phyloP scores from a whole-genome alignment of 2,797 vertebrate species.

The Picus viridis region DNA sequence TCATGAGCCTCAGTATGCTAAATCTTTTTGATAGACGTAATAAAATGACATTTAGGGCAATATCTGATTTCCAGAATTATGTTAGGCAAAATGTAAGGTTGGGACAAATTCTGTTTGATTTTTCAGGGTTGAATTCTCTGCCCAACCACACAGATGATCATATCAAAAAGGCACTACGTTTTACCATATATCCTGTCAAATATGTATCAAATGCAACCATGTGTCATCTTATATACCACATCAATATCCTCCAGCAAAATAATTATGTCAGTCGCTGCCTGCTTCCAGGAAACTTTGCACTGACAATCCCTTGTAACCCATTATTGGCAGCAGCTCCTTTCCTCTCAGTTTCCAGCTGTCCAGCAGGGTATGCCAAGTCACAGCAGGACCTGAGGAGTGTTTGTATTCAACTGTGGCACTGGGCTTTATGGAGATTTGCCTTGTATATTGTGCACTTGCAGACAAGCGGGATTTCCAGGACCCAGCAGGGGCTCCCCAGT shows the following conservation, averaged over 20 bases:
- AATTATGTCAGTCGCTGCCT: conserved; percentile 61
- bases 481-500: conserved; percentile 85
- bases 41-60: conserved; percentile 74
- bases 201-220: background rate
- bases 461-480: conserved; percentile 87
- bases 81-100: conserved; percentile 61
- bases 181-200: conserved; percentile 48
- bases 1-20: conserved; percentile 59
- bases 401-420: conserved; percentile 84
- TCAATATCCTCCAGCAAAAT: conserved; percentile 76
- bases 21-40: conserved; percentile 74
- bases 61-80: conserved; percentile 76
- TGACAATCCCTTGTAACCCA: conserved; percentile 80
- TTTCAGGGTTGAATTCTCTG: conserved; percentile 47
- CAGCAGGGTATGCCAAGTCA: conserved; percentile 93
- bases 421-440: conserved; percentile 80
- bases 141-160: conserved; percentile 3
- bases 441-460: conserved; percentile 85
- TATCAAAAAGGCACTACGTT: conserved; percentile 43
- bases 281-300: conserved; percentile 81
- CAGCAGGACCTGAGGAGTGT: conserved; percentile 91
- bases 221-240: conserved; percentile 48
- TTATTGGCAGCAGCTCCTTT: conserved; percentile 86
- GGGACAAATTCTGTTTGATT: conserved; percentile 55
- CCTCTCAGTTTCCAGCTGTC: conserved; percentile 94